These are phyloP conservation scores for Limenitis camilla DNA, from an alignment of 2,888 invertebrate species.

Conservation along the genomic window DNA sequence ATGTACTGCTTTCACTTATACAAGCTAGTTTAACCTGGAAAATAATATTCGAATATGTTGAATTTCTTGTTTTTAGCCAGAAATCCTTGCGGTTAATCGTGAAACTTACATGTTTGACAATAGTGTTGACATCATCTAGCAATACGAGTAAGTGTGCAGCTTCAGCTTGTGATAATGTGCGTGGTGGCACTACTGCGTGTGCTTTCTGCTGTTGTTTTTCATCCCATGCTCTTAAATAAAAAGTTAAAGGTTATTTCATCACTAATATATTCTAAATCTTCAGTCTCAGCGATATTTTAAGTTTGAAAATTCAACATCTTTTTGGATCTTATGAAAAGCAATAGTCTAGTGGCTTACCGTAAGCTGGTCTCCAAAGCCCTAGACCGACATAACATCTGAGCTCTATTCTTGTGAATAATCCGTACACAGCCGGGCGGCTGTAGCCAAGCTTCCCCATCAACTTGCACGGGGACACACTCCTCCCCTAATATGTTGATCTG, in stretches of 20 bases:
- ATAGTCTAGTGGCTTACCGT: slow-evolving; percentile 63
- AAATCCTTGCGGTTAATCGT: background rate
- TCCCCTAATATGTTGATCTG: slow-evolving; percentile 96
- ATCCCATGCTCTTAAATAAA: slow-evolving; percentile 52
- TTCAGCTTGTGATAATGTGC: slow-evolving; percentile 76
- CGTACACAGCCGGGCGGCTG: slow-evolving; percentile 97
- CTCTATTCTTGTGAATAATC: slow-evolving; percentile 96
- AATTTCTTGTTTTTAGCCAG: background rate
- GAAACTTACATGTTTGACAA: slow-evolving; percentile 87
- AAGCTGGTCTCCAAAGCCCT: slow-evolving; percentile 92
- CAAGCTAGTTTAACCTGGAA: slow-evolving; percentile 62
- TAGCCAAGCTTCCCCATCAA: slow-evolving; percentile 98
- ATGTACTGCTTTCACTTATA: slow-evolving; percentile 49
- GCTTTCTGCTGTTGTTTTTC: slow-evolving; percentile 66
- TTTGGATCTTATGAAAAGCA: no score
- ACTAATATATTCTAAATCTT: no score
- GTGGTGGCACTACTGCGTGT: slow-evolving; percentile 34
- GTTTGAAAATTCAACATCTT: no score
- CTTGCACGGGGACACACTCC: slow-evolving; percentile 94
- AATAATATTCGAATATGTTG: background rate
- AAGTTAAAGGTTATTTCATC: background rate
- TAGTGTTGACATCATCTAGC: slow-evolving; percentile 86
- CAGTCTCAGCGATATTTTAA: no score
- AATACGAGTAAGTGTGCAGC: slow-evolving; percentile 81
- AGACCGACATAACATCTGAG: slow-evolving; percentile 96